Base-by-base conservation (phyloP, 2,797 vertebrate species). In the Ispidina picta region DNA sequence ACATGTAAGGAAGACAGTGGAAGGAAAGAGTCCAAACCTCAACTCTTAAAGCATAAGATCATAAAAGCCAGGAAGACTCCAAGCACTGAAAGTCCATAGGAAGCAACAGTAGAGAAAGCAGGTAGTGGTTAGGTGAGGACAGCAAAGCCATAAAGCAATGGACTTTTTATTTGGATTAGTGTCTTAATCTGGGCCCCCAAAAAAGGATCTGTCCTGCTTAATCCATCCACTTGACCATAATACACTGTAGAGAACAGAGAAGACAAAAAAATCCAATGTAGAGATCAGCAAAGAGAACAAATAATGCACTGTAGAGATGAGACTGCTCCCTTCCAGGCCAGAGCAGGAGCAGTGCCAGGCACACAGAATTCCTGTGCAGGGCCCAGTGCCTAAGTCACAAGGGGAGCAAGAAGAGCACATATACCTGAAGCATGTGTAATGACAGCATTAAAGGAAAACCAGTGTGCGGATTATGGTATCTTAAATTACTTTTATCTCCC, bases 391-490 rank as follows among this genome's bases (percentile, higher is more conserved):
- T 20, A 17, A n/a, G 16, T 19, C 39, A 16, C 20, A 23, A 31
- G 28, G 5, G 26, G 6, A 4, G 26, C 7, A 28, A 46, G 9
- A 29, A 43, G 35, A 49, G 8, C 22, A 17, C 13, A 4, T 0
- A 21, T 14, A 55, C 12, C 6, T 0, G 20, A 8, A 29, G 12
- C 14, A 5, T 19, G 20, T 16, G 22, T 44, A 60, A n/a, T 9
- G 3, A 56, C 13, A 13, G 6, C 3, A 1, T n/a, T 26, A 17
- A 21, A 59, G 31, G 18, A 65, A 77, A 73, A 33, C 4, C 28
- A 41, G 49, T 2, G 8, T 3, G 5, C 23, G 11, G 39, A 15
- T 52, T 10, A 20, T 1, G 4, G 5, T 35, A 9, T 17, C 16
- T 37, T 25, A 15, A 72, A 18, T 22, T 17, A 14, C 62, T 74